Base-by-base conservation (phyloP, 2,888 invertebrate species). In the Drosophila anomelani region DNA sequence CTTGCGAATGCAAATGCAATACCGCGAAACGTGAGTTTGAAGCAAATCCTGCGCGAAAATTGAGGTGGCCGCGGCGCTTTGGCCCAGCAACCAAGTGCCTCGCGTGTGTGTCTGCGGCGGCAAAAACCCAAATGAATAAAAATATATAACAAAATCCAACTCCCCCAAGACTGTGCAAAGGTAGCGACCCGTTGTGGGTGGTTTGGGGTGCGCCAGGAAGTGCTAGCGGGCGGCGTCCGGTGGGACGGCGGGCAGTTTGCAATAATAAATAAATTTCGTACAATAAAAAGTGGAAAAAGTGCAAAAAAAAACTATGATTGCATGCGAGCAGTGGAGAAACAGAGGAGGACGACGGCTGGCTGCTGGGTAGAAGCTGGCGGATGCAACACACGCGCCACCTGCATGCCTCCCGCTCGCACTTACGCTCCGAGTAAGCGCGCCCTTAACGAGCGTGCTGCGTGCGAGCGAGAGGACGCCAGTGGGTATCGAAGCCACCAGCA, bases 61-160 rank as follows among this genome's bases (percentile, higher is more conserved):
- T 46, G 12, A 34, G n/a, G 61, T 63, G 49, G 47, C n/a, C 59
- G 46, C 36, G 55, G 49, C 63, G n/a, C 57, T 58, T 66, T 69
- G 23, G 55, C 17, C 47, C 49, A 64, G 43, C 23, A 74, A 68
- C 69, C 69, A 78, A 80, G 72, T 77, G 79, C 68, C 32, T 79
- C 75, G 85, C 81, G 85, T 80, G 88, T 83, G 80, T 86, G 79
- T 84, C 89, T 84, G 85, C 90, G 90, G 91, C 90, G 90, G 90
- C 90, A 91, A 91, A 86, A 85, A 90, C 89, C 85, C 88, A 90
- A 91, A 80, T 79, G 85, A 75, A 83, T 82, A 83, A 85, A 80
- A 77, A 69, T 83, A 90, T 78, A 87, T 79, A 83, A 81, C 85
- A 77, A 88, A 88, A 86, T 82, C 80, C 72, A 75, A 80, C 78